Percentiles rank a stretch among this genome's conserved stretches.
Conservation (phyloP, 2,113 vertebrate genomes). For the Odobenus rosmarus region DNA sequence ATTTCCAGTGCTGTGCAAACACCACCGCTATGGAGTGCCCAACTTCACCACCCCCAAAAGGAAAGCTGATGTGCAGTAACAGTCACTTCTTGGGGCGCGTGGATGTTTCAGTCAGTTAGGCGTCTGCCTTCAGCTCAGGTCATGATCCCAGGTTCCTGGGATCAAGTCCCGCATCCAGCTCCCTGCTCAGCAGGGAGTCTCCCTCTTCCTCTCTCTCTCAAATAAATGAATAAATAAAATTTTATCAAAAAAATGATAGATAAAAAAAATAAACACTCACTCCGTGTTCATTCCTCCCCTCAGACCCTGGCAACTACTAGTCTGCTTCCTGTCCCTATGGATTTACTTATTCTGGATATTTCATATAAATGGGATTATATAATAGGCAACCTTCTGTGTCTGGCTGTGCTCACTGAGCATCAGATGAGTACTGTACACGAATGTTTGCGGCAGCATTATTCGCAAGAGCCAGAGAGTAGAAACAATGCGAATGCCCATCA, state of each 20-base stretch:
- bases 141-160: too few species aligned
- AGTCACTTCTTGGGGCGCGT: accelerated
- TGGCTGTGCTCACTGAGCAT: not conserved
- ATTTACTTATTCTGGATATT: not conserved
- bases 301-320: not conserved
- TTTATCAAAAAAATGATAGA: not conserved
- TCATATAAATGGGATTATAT: not conserved
- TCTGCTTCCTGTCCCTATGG: not conserved
- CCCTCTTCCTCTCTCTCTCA: not conserved
- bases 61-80: not conserved
- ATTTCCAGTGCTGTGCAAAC: accelerated
- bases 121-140: too few species aligned
- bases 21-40: not conserved
- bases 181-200: too few species aligned
- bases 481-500: not conserved
- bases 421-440: too few species aligned
- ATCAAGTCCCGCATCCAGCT: too few species aligned
- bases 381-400: not conserved
- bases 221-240: not conserved
- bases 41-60: not conserved
- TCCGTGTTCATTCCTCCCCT: not conserved
- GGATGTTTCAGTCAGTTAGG: too few species aligned
- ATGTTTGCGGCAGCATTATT: not conserved
- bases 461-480: not conserved
- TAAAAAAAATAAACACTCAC: not conserved